These are phyloP conservation scores for Penaeus japonicus DNA, from an alignment of 1,140 invertebrate species.

Conservation along the genomic window DNA sequence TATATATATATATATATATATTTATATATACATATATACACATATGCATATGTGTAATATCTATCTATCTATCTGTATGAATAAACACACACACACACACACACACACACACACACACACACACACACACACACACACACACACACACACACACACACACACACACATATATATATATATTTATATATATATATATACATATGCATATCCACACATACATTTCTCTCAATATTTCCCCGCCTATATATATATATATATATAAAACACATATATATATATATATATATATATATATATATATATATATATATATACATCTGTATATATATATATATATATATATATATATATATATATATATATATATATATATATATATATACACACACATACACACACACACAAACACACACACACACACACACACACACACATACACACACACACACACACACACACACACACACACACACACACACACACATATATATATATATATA, in stretches of 20 bases:
- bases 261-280: neutral
- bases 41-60: slow-evolving; percentile 10
- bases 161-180: no score
- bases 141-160: no score
- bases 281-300: neutral
- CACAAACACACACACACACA: neutral
- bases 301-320: neutral
- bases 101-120: no score
- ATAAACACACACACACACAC: no score
- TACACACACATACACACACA: neutral
- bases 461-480: neutral
- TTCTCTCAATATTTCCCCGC: neutral
- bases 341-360: slow-evolving; percentile 6
- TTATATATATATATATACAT: no score
- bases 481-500: neutral
- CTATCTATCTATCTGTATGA: neutral
- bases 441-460: neutral
- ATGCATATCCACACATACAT: no score
- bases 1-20: neutral
- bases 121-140: no score
- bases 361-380: neutral
- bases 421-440: neutral
- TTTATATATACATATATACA: slow-evolving; percentile 14
- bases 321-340: neutral
- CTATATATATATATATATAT: neutral